Evolutionary conservation across 2,113 vertebrate species (phyloP), one percentile per base, ranked within the genome.

Genomic region (Lepus timidus): DNA sequence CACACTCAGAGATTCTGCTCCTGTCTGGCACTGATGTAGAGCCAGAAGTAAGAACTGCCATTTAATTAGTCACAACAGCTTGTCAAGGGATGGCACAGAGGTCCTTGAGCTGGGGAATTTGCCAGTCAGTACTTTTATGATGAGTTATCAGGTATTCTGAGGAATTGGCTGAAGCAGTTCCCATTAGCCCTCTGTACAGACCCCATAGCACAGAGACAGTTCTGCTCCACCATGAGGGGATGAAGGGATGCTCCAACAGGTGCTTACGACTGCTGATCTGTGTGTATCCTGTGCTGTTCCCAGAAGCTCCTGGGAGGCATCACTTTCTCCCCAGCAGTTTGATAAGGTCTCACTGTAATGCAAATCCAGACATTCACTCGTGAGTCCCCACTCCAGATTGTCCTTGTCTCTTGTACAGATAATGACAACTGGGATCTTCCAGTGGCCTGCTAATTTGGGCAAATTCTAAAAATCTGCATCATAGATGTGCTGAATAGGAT

Each of bases 281-380:
- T 22, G 17, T 0, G 0, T 29, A 39, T 3, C 39, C 61, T 31
- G 16, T 0, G 11, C 13, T 9, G 14, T 1, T 31, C 55, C 73
- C 36, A 44, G 52, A 78, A 83, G 29, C 31, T 22, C 4, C 0
- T 1, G 9, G 29, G 33, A 62, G 16, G 20, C 29, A 25, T 31
- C 25, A 25, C 23, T 31, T 74, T 64, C 82, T 33, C 80, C 44
- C 39, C 5, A 0, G 27, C 68, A 68, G 67, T 1, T 29, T 1
- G 6, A 23, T 68, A 51, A 58, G 5, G 10, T 25, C 31, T 49
- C 39, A 68, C 71, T 85, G 76, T 23, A 51, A 17, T 55, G 22
- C 7, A 27, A 91, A 83, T 36, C 44, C 27, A 75, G 91, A 70
- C 27, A n/a, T 25, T 52, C 65, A 44, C 13, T 39, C n/a, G 33